These are phyloP conservation scores for Aphaenogaster rudis DNA, from an alignment of 1,140 invertebrate genomes.

Conservation along the genomic window DNA sequence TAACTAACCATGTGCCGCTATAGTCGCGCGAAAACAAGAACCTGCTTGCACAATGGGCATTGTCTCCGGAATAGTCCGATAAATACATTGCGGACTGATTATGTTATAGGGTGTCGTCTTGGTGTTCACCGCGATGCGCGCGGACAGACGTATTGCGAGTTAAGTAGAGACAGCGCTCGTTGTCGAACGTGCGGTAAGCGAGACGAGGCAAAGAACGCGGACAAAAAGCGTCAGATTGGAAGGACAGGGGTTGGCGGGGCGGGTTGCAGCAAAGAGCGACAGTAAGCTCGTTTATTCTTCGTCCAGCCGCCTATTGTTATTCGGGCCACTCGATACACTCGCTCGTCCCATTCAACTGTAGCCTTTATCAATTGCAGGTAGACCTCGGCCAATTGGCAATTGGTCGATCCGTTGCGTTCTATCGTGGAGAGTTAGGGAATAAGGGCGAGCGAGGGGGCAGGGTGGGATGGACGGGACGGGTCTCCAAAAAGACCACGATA, in stretches of 20 bases:
- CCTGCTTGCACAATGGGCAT: slow-evolving; percentile 77
- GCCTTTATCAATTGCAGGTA: slow-evolving; percentile 76
- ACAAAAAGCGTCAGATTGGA: slow-evolving; percentile 42
- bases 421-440: slow-evolving; percentile 30
- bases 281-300: slow-evolving; percentile 73
- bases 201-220: slow-evolving; percentile 26
- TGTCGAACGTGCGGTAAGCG: slow-evolving; percentile 37
- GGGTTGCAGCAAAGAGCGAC: slow-evolving; percentile 35
- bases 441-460: too few species aligned
- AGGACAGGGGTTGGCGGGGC: background rate
- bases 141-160: slow-evolving; percentile 74
- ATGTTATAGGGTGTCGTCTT: slow-evolving; percentile 77
- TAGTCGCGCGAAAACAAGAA: slow-evolving; percentile 69
- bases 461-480: background rate
- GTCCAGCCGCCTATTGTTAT: slow-evolving; percentile 65
- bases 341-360: slow-evolving; percentile 55
- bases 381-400: slow-evolving; percentile 74
- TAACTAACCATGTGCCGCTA: slow-evolving; percentile 51
- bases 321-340: slow-evolving; percentile 56
- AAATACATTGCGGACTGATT: slow-evolving; percentile 80
- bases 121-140: slow-evolving; percentile 12
- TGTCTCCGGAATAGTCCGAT: slow-evolving; percentile 74
- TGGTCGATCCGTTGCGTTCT: slow-evolving; percentile 68
- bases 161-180: slow-evolving; percentile 71
- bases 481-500: slow-evolving; percentile 35